Evolutionary conservation across 2,888 invertebrate species (phyloP).

Genomic region (Oscheius sp.): DNA sequence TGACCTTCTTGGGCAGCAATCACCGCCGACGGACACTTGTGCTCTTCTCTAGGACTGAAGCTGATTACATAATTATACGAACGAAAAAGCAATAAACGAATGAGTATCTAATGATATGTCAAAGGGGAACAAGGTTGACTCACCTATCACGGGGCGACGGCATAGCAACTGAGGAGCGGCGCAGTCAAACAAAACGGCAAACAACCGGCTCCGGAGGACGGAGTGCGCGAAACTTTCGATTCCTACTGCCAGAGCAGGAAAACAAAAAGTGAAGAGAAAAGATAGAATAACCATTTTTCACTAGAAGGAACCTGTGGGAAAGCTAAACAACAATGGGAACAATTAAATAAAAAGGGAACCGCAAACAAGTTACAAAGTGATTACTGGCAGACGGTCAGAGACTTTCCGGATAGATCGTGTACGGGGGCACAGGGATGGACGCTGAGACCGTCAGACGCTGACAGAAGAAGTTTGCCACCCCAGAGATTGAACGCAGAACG

Average conservation of each 20-base stretch:
- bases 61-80: too few relatives aligned
- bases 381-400: slow-evolving; percentile 36
- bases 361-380: neutral
- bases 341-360: too few relatives aligned
- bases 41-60: slow-evolving; percentile 6
- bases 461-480: slow-evolving; percentile 46
- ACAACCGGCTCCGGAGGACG: slow-evolving; percentile 31
- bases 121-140: slow-evolving; percentile 8
- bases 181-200: slow-evolving; percentile 28
- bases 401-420: slow-evolving; percentile 43
- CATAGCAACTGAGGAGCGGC: slow-evolving; percentile 28
- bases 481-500: slow-evolving; percentile 54
- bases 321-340: too few relatives aligned
- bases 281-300: too few relatives aligned
- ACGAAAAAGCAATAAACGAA: neutral
- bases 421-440: slow-evolving; percentile 52
- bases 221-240: neutral
- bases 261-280: too few relatives aligned
- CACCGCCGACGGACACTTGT: neutral
- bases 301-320: too few relatives aligned
- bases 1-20: slow-evolving; percentile 17
- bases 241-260: too few relatives aligned
- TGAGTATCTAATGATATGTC: neutral
- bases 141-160: slow-evolving; percentile 32
- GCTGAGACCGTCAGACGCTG: slow-evolving; percentile 36